Conservation (phyloP, 2,888 invertebrate species). For the Rhorus exstirpatorius region DNA sequence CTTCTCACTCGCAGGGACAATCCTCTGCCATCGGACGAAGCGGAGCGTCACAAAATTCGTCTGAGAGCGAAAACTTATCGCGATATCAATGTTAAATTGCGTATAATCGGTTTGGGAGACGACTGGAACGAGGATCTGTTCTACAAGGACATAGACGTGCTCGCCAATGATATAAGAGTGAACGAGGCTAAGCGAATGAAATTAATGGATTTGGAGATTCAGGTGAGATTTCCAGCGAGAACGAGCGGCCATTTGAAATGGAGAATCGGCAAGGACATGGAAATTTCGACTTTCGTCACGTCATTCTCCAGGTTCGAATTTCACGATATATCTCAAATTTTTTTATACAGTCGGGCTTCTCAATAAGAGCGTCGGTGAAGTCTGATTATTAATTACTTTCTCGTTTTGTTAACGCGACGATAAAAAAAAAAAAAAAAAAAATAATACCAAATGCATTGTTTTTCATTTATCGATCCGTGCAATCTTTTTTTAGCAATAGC, state of each 20-base stretch:
- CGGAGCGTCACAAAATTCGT: conserved; percentile 73
- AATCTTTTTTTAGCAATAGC: too few species aligned
- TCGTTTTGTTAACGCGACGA: too few species aligned
- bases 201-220: conserved; percentile 71
- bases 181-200: conserved; percentile 68
- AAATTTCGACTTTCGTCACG: conserved; percentile 65
- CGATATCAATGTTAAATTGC: conserved; percentile 65
- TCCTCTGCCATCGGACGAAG: conserved; percentile 54
- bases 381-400: too few species aligned
- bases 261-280: conserved; percentile 63
- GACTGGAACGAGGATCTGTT: conserved; percentile 73
- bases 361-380: too few species aligned
- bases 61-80: conserved; percentile 55
- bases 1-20: conserved; percentile 73
- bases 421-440: too few species aligned
- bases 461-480: too few species aligned
- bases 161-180: conserved; percentile 63
- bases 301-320: conserved; percentile 69
- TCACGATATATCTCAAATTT: neutral
- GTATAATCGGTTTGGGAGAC: conserved; percentile 69
- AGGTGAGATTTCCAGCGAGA: conserved; percentile 73
- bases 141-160: conserved; percentile 76
- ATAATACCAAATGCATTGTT: too few species aligned
- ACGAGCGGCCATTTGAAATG: conserved; percentile 70
- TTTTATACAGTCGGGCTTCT: too few species aligned